These are phyloP conservation scores for Oligia latruncula DNA, from an alignment of 2,888 invertebrate species.

Conservation along the genomic window DNA sequence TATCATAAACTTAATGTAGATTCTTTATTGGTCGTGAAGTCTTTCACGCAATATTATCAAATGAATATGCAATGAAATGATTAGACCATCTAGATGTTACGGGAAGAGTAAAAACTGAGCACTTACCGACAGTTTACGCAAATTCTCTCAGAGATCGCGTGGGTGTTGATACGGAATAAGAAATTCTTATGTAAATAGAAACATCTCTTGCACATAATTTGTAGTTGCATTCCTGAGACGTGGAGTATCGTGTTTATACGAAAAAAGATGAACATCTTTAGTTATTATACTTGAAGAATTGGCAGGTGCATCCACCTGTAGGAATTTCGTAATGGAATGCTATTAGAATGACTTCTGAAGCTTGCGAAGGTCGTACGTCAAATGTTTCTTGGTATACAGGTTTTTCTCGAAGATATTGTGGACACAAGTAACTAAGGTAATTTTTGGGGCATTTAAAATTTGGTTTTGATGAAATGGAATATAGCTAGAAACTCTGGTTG, in stretches of 20 bases:
- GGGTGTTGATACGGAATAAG: slow-evolving; percentile 33
- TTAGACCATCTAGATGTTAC: background rate
- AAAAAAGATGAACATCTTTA: slow-evolving; percentile 18
- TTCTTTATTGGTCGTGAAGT: background rate
- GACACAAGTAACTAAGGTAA: background rate
- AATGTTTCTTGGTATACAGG: background rate
- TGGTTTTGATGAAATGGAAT: background rate
- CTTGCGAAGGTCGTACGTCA: background rate
- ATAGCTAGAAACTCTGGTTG: background rate
- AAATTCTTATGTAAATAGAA: slow-evolving; percentile 56
- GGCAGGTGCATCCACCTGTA: slow-evolving; percentile 13
- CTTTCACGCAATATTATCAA: background rate
- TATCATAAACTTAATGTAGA: background rate
- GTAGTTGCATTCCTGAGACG: slow-evolving; percentile 21
- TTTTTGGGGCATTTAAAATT: background rate
- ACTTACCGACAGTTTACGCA: slow-evolving; percentile 29
- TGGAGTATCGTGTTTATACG: background rate
- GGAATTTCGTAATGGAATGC: background rate
- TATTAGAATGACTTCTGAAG: background rate
- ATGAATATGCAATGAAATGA: background rate
- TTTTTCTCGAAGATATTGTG: background rate
- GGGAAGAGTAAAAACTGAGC: slow-evolving; percentile 14
- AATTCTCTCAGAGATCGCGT: slow-evolving; percentile 36
- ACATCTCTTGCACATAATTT: slow-evolving; percentile 19
- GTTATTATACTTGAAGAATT: slow-evolving; percentile 14